These are phyloP conservation scores for Dendroctonus valens DNA, from an alignment of 1,140 invertebrate genomes.

Conservation along the genomic window DNA sequence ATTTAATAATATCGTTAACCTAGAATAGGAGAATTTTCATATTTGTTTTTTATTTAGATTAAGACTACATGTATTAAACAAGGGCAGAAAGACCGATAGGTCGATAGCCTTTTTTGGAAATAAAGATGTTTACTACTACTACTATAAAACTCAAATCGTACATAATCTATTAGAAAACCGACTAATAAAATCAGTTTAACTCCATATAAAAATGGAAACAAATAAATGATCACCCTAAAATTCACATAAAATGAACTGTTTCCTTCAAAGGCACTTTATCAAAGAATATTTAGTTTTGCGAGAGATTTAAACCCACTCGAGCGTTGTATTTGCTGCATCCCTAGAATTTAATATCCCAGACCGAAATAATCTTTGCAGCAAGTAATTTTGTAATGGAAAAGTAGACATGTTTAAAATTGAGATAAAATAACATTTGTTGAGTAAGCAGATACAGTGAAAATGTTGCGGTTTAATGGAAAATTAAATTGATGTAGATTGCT, in stretches of 20 bases:
- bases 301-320: constrained; percentile 17
- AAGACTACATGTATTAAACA: no score
- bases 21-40: no score
- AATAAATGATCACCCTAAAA: not conserved
- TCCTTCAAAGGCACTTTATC: constrained; percentile 23
- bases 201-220: no score
- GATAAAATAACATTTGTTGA: not conserved
- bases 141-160: no score
- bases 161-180: no score
- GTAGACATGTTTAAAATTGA: not conserved
- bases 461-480: not conserved
- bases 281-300: constrained; percentile 27
- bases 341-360: constrained; percentile 19
- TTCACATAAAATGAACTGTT: constrained; percentile 8
- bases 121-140: no score
- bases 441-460: not conserved
- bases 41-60: no score
- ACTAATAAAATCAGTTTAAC: no score
- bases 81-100: no score
- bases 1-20: no score
- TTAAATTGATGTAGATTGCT: not conserved
- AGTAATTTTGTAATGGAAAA: constrained; percentile 24
- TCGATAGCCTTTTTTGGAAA: no score
- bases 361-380: constrained; percentile 14
- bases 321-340: constrained; percentile 21